Conservation (phyloP, 1,140 invertebrate genomes). For the Papilio machaon region DNA sequence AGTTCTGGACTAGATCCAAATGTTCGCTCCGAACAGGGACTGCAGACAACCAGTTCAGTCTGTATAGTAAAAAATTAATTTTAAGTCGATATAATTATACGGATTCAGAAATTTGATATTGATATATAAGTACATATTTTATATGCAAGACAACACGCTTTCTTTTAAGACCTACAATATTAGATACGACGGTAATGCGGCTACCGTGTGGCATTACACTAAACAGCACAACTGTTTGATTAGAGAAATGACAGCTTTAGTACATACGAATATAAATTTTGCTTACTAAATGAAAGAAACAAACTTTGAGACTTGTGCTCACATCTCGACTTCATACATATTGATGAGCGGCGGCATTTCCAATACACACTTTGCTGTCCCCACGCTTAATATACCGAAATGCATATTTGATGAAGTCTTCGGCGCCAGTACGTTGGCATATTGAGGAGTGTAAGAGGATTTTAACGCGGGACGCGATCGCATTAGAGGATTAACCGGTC, state of each 20-base stretch:
- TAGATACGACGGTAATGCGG: no score
- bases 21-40: no score
- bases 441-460: conserved; percentile 44
- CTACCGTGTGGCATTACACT: background rate
- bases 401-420: conserved; percentile 49
- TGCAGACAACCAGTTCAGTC: no score
- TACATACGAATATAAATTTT: background rate
- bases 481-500: background rate
- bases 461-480: conserved; percentile 41
- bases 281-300: background rate
- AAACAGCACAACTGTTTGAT: background rate
- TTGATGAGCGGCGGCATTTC: conserved; percentile 27
- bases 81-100: no score
- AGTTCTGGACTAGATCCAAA: no score
- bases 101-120: no score
- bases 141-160: no score
- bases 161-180: no score
- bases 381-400: conserved; percentile 45
- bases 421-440: conserved; percentile 40
- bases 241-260: background rate
- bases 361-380: conserved; percentile 29
- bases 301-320: background rate
- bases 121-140: no score
- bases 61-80: no score
- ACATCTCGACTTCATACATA: conserved; percentile 10